Evolutionary conservation across 1,140 invertebrate species (phyloP), one percentile per base, ranked within the genome.

Genomic region (Aradophagus sp.): DNA sequence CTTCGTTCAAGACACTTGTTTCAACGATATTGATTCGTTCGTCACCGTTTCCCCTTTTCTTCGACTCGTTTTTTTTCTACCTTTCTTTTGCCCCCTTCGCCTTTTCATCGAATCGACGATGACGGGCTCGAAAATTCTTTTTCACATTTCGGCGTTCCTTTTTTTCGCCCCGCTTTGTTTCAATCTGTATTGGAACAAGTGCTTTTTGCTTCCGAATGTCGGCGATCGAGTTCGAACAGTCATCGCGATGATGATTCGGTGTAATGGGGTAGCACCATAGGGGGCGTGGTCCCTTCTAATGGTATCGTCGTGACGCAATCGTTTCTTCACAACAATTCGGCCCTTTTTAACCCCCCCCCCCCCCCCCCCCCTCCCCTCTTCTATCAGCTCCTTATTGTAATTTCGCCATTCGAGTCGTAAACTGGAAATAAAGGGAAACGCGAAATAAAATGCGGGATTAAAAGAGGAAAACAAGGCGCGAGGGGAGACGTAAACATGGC

Each of bases 301-400:
- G 80, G 82, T 78, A 82, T 82, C 79, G 78, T 81, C 81, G 80
- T 83, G 82, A 84, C 81, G 80, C 73, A 81, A 84, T 83, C 77
- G 67, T 82, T 84, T 83, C 76, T 75, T 76, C 75, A 66, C 67
- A 75, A 73, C 71, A 52, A 73, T 68, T 70, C 69, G 44, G 39
- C 36, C 13, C 42, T 50, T 58, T 47, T 53, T 58, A 47, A 17
- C 15, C 20, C 23, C 27, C n/a, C n/a, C n/a, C n/a, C n/a, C n/a
- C n/a, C n/a, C n/a, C n/a, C n/a, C n/a, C n/a, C n/a, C n/a, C n/a
- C n/a, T n/a, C n/a, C n/a, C n/a, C n/a, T n/a, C n/a, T n/a, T n/a
- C n/a, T n/a, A n/a, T n/a, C n/a, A n/a, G n/a, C n/a, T n/a, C n/a
- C n/a, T n/a, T n/a, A n/a, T n/a, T n/a, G n/a, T n/a, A n/a, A n/a